These are phyloP conservation scores for Micrasema longulum DNA, from an alignment of 1,140 invertebrate species.

Conservation along the genomic window DNA sequence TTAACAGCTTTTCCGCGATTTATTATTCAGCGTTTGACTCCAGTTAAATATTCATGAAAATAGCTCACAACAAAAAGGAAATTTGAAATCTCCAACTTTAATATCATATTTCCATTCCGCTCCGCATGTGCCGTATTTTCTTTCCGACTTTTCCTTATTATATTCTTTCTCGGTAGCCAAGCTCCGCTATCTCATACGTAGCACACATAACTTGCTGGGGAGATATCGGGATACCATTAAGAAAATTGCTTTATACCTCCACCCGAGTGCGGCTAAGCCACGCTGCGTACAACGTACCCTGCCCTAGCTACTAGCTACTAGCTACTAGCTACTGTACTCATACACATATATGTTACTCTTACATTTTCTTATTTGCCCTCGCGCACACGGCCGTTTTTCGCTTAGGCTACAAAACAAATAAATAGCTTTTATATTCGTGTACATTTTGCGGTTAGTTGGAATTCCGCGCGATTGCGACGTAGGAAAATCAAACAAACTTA, in stretches of 20 bases:
- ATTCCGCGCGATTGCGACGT: no score
- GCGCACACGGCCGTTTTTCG: conserved; percentile 12
- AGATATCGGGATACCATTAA: conserved; percentile 56
- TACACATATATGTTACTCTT: conserved; percentile 6
- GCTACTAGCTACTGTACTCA: not conserved
- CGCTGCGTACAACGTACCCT: conserved; percentile 22
- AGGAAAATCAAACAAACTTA: no score
- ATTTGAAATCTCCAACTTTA: conserved; percentile 37
- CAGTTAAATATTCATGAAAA: conserved; percentile 38
- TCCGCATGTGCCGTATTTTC: conserved; percentile 38
- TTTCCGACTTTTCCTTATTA: conserved; percentile 37
- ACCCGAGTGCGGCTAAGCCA: conserved; percentile 49
- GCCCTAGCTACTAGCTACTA: not conserved
- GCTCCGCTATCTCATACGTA: conserved; percentile 38
- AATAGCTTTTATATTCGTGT: conserved; percentile 3
- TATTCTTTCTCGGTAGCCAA: conserved; percentile 35
- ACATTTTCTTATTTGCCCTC: conserved; percentile 34
- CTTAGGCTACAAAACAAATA: conserved; percentile 35
- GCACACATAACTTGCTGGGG: conserved; percentile 53
- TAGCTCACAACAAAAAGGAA: conserved; percentile 36
- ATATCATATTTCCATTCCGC: conserved; percentile 40
- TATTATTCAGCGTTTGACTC: conserved; percentile 39
- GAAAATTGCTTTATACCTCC: conserved; percentile 56
- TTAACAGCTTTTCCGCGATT: conserved; percentile 14
- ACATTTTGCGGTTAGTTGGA: not conserved